Evolutionary conservation across 2,113 vertebrate genomes (phyloP), one percentile per base, ranked within the genome.

Genomic region (Fulica atra): DNA sequence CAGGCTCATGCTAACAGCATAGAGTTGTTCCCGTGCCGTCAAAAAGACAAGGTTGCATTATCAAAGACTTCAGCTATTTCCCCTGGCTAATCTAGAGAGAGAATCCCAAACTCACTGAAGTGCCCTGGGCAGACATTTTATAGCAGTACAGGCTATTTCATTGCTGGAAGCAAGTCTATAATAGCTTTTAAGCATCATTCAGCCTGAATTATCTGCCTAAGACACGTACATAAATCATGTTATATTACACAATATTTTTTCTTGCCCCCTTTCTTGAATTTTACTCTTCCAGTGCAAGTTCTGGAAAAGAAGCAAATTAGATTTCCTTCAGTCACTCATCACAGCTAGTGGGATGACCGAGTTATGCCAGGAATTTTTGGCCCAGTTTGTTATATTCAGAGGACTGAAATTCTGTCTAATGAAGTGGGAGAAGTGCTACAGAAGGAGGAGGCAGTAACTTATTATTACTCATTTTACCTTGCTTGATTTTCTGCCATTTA

Each of bases 131-230:
- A 95, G 89, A 85, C 20, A 86, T 96, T 97, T 97, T 91, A 96
- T 84, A 96, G 96, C 91, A 90, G 81, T 65, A 79, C 63, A 93
- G 92, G 92, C 48, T 87, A 95, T 93, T 96, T 93, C 86, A 86
- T 94, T 84, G 84, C 96, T 94, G 80, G 94, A 89, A 96, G 82
- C 85, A 94, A 90, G 77, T 92, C 85, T 96, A 1, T 95, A 96
- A 97, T 93, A 97, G 92, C 78, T 97, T 97, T 97, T 96, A 97
- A 97, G 80, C 86, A 95, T 95, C 91, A 85, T 89, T 93, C 93
- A 89, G 71, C 76, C 64, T 93, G 95, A 97, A 94, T 88, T 91
- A 90, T 97, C 92, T 95, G 76, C 81, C 74, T 89, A 76, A 89
- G 96, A 86, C 74, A 79, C 68, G 86, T 89, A 94, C 91, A 95